Percentiles rank a stretch among this genome's conserved stretches.
Conservation (phyloP, 2,888 invertebrate genomes). For the Sphaerophoria rueppellii region DNA sequence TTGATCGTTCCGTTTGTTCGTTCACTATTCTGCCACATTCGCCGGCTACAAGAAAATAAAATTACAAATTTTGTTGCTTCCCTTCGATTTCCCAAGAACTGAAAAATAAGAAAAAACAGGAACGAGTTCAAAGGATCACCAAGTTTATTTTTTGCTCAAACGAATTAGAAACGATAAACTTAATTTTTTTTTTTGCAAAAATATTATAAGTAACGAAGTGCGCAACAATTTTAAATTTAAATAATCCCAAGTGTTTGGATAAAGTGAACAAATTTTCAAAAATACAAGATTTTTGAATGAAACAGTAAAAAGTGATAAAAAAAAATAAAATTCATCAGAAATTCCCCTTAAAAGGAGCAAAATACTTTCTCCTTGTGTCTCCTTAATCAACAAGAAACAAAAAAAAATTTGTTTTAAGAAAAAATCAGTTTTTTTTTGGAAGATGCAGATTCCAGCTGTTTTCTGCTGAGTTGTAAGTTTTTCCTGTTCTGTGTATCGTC, state of each 20-base stretch:
- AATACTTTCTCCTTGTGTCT: constrained; percentile 34
- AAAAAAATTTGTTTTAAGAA: background rate
- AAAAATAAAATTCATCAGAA: background rate
- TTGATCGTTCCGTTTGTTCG: constrained; percentile 39
- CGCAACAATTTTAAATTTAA: background rate
- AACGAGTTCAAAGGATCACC: background rate
- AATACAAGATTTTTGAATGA: background rate
- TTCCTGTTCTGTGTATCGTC: constrained; percentile 19
- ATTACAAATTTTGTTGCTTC: constrained; percentile 2
- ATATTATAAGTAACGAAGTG: background rate
- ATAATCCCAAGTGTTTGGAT: background rate
- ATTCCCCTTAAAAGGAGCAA: background rate
- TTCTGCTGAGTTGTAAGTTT: constrained; percentile 39
- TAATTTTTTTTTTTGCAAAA: constrained; percentile 16
- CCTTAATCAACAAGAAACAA: background rate
- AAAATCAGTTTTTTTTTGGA: constrained; percentile 8
- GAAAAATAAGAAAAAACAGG: constrained; percentile 2
- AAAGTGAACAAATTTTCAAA: background rate
- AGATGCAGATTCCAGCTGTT: constrained; percentile 54
- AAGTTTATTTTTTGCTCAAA: constrained; percentile 3
- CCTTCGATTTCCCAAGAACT: constrained; percentile 6
- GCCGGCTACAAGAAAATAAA: constrained; percentile 30
- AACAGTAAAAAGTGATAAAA: background rate
- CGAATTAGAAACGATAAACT: background rate
- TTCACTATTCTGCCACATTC: constrained; percentile 13